Percentiles rank a stretch among this genome's conserved stretches.
These are phyloP conservation scores for Tetragonula clypearis DNA, from an alignment of 1,140 invertebrate species.

Conservation along the genomic window DNA sequence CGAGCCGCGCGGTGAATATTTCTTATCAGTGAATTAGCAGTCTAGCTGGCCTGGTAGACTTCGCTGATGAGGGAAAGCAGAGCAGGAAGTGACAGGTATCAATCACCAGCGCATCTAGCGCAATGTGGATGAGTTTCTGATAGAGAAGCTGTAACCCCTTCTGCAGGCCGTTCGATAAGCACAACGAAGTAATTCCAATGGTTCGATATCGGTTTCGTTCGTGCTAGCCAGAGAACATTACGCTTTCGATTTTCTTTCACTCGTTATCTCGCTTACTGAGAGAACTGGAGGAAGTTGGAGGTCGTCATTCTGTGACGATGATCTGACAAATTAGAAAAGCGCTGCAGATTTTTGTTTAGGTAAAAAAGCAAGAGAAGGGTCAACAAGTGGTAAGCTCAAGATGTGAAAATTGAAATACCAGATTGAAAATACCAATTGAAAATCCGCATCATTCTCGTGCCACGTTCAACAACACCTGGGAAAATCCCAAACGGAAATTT, in stretches of 20 bases:
- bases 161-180: conserved; percentile 6
- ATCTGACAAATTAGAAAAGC: background rate
- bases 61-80: conserved; percentile 73
- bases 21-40: conserved; percentile 80
- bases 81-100: conserved; percentile 71
- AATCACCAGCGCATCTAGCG: conserved; percentile 61
- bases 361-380: too few species aligned
- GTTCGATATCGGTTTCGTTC: background rate
- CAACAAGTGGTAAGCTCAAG: background rate
- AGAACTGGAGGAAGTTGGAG: too few species aligned
- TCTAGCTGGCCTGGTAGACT: conserved; percentile 54
- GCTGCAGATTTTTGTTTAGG: background rate
- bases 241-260: background rate
- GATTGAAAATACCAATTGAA: too few species aligned
- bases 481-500: background rate
- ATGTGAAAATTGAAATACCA: background rate
- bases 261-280: background rate
- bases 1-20: conserved; percentile 67
- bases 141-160: conserved; percentile 39
- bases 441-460: too few species aligned
- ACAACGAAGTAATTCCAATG: conserved; percentile 25
- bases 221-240: background rate
- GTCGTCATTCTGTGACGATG: background rate
- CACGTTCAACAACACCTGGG: background rate
- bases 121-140: conserved; percentile 64